Evolutionary conservation across 2,888 invertebrate genomes (phyloP).

Genomic region (Aleiodes alternator): DNA sequence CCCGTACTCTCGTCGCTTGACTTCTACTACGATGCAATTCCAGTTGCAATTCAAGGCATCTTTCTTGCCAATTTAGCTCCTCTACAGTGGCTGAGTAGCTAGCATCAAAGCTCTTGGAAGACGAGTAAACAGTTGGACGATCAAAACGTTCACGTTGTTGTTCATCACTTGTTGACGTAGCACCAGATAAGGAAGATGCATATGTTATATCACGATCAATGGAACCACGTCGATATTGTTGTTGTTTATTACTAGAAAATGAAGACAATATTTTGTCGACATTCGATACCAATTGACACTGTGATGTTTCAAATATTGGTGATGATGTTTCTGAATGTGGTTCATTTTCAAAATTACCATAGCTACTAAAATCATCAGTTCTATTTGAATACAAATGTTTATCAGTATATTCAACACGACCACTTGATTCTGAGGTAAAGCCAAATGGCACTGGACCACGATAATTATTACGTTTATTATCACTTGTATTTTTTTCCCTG

Average conservation of each 20-base stretch:
- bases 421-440: constrained; percentile 72
- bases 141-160: constrained; percentile 75
- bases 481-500: constrained; percentile 58
- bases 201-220: constrained; percentile 47
- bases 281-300: constrained; percentile 36
- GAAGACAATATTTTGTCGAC: constrained; percentile 42
- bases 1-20: constrained; percentile 90
- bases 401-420: constrained; percentile 71
- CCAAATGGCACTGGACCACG: constrained; percentile 61
- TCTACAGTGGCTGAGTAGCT: constrained; percentile 70
- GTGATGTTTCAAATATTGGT: constrained; percentile 32
- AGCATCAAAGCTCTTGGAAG: constrained; percentile 70
- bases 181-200: constrained; percentile 42
- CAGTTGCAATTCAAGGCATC: constrained; percentile 89
- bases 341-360: constrained; percentile 47
- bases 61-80: constrained; percentile 90
- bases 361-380: constrained; percentile 36
- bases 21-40: constrained; percentile 90
- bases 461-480: constrained; percentile 39
- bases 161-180: constrained; percentile 52
- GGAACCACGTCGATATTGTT: constrained; percentile 44
- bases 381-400: constrained; percentile 44
- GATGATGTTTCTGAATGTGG: constrained; percentile 43
- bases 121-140: constrained; percentile 62
- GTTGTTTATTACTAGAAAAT: constrained; percentile 39